A percentile compares a stretch with the other conserved stretches of the same genome.
Evolutionary conservation across 2,888 invertebrate species (phyloP).

Genomic region (Glyphotaelius pellucidus): DNA sequence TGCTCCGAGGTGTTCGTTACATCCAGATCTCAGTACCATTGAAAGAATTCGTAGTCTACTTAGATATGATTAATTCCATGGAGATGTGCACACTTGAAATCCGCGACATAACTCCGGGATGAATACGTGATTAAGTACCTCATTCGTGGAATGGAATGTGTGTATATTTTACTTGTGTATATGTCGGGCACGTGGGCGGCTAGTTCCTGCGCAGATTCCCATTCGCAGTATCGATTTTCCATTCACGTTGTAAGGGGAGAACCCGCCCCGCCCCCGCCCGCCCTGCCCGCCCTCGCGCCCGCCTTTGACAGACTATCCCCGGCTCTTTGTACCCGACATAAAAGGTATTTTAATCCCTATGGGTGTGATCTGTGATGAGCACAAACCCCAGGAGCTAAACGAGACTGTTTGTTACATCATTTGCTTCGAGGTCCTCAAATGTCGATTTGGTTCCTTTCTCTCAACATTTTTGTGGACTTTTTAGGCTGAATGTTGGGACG

Average conservation of each 20-base stretch:
- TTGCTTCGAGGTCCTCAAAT: neutral
- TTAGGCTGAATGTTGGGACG: neutral
- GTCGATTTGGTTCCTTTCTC: neutral
- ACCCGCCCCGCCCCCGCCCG: neutral
- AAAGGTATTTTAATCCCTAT: neutral
- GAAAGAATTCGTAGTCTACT: neutral
- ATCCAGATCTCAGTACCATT: neutral
- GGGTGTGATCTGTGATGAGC: neutral
- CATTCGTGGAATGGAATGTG: neutral
- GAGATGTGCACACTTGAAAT: neutral
- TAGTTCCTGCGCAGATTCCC: constrained; percentile 38
- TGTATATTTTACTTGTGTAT: neutral
- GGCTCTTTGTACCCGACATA: neutral
- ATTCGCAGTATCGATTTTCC: constrained; percentile 44
- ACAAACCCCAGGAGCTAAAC: neutral
- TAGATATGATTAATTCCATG: neutral
- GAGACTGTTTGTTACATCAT: neutral
- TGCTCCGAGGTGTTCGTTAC: neutral
- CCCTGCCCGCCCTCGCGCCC: neutral
- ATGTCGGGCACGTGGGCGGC: neutral
- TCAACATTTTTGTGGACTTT: neutral
- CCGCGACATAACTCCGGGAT: neutral
- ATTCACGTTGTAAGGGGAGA: constrained; percentile 33
- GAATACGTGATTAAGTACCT: neutral
- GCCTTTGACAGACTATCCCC: constrained; percentile 14